Base-by-base conservation (phyloP, 2,888 invertebrate species). In the Cheilosia scutellata region DNA sequence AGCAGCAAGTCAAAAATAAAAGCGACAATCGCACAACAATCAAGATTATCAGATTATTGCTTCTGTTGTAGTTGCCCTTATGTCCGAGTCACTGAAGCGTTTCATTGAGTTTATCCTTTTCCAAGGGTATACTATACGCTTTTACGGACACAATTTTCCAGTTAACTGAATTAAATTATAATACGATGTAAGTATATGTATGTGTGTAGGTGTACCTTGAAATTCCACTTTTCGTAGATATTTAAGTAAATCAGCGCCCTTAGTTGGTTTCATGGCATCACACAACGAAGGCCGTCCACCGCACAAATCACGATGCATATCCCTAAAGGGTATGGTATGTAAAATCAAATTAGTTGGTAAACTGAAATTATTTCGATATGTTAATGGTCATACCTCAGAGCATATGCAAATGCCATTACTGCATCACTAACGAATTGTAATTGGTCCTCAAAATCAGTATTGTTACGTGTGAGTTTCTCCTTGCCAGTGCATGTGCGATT, bases 401-500 rank as follows among this genome's bases (percentile, higher is more conserved):
- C 98, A 90, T 97, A 95, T 0, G 97, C 98, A 92, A 98, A 98
- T 0, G 98, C 97, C 96, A 98, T 95, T 0, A 98, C 98, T 25
- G 98, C 98, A 91, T 99, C 98, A 40, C 97, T 97, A 37, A 99
- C 98, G 92, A 98, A 99, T 93, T 99, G 98, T 88, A 99, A 93
- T 92, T 98, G 98, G 88, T 97, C 95, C 92, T 99, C 98, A 89
- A 97, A 97, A 89, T 96, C 96, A 0, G 97, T 97, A 90, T 96
- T 96, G 76, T 96, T 94, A 55, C 94, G 93, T 0, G 95, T 95
- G 5, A 98, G 94, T 7, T 94, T 93, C 91, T 98, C 97, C 33
- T 94, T 93, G 0, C 96, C 97, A 0, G 97, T 96, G 91, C 98
- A 99, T 5, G 92, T 89, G 25, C 93, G 93, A 4, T 93, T 94